Percentiles rank a stretch among this genome's conserved stretches.
Conservation (phyloP, 2,797 vertebrate genomes). For the Propithecus perrieri region DNA sequence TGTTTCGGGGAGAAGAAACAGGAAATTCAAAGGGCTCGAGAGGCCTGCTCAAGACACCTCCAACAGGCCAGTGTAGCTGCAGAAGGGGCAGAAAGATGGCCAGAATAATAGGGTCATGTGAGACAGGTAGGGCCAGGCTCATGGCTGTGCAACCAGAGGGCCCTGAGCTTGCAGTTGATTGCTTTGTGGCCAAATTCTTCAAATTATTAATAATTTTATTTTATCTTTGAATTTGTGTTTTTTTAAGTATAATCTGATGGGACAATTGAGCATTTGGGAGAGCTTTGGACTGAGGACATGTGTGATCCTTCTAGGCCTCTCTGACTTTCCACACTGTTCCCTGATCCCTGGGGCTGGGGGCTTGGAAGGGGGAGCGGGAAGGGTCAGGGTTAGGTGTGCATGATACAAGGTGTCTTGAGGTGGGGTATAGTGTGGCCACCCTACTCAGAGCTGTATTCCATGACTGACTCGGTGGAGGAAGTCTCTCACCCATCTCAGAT, state of each 20-base stretch:
- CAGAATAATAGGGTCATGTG: background rate
- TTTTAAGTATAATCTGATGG: background rate
- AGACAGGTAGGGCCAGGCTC: accelerated
- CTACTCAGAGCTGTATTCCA: background rate
- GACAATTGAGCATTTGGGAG: background rate
- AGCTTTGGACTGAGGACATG: background rate
- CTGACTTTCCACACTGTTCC: background rate
- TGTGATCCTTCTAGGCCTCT: accelerated
- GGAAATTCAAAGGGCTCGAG: background rate
- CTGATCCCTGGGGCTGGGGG: accelerated
- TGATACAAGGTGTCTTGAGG: background rate
- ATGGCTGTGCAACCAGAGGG: accelerated
- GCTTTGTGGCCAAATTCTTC: background rate
- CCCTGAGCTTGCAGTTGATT: background rate
- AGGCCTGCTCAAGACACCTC: background rate
- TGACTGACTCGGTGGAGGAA: background rate
- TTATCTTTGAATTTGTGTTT: background rate
- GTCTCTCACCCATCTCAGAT: background rate
- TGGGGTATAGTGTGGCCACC: background rate
- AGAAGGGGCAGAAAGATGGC: background rate
- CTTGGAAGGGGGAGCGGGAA: background rate
- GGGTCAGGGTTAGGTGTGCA: background rate
- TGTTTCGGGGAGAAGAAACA: background rate
- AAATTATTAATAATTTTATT: background rate
- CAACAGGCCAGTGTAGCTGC: background rate